Evolutionary conservation across 1,140 invertebrate genomes (phyloP).

Genomic region (Grapholita molesta): DNA sequence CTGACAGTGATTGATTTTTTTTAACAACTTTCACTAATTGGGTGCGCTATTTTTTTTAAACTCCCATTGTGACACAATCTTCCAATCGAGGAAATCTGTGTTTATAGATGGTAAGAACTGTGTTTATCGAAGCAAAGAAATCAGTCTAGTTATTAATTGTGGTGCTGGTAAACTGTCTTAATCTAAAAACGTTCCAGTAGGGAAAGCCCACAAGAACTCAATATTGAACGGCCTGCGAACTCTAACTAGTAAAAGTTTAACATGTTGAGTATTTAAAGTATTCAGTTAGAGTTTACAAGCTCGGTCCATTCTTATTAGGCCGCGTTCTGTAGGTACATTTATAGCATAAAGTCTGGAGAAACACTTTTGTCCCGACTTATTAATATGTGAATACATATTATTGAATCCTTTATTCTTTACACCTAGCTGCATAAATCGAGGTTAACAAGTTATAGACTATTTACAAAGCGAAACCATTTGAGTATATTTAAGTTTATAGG

Average conservation of each 20-base stretch:
- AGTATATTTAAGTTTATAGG: neutral
- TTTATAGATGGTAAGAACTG: too few species aligned
- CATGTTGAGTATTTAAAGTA: too few species aligned
- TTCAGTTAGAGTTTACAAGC: too few species aligned
- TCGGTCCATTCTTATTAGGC: too few species aligned
- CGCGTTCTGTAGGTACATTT: too few species aligned
- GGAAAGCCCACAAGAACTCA: neutral
- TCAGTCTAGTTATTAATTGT: conserved; percentile 2
- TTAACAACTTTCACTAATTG: too few species aligned
- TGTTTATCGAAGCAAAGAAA: conserved; percentile 13
- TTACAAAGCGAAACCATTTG: neutral
- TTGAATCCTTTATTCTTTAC: neutral
- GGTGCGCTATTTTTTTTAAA: too few species aligned
- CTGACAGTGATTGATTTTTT: too few species aligned
- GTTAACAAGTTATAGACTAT: neutral
- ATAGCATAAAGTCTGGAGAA: neutral
- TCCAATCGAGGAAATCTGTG: too few species aligned
- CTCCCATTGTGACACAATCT: too few species aligned
- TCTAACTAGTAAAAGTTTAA: neutral
- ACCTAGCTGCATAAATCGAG: neutral
- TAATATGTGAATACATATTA: neutral
- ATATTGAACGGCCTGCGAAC: neutral
- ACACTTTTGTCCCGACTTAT: neutral
- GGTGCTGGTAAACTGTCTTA: conserved; percentile 14
- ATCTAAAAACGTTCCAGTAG: neutral